Percentiles rank a stretch among this genome's conserved stretches.
Conservation (phyloP, 2,797 vertebrate genomes). For the Pseudotriccus pelzelni region DNA sequence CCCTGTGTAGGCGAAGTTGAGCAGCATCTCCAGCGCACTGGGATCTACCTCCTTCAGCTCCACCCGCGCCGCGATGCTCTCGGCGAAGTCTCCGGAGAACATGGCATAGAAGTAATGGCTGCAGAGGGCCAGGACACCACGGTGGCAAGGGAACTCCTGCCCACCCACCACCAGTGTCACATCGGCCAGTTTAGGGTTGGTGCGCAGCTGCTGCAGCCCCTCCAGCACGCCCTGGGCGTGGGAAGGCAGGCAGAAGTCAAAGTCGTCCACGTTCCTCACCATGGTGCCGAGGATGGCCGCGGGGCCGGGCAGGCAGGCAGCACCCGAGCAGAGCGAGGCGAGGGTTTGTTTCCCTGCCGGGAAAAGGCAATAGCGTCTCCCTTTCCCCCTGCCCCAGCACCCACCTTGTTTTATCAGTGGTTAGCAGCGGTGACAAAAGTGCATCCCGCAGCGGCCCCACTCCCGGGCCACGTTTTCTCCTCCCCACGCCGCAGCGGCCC, state of each 20-base stretch:
- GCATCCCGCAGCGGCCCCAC: not conserved
- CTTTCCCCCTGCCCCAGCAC: not conserved
- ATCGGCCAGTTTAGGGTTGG: conserved; percentile 88
- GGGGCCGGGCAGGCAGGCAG: not conserved
- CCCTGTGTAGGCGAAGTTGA: conserved; percentile 94
- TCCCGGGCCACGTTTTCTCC: not conserved
- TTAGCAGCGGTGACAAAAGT: not conserved
- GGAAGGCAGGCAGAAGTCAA: conserved; percentile 91
- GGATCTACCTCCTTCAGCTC: conserved; percentile 90
- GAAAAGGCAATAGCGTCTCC: not conserved
- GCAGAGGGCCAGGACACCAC: conserved; percentile 90
- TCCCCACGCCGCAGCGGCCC: not conserved
- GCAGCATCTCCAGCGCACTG: conserved; percentile 75
- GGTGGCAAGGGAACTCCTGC: conserved; percentile 91
- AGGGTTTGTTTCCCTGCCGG: not conserved
- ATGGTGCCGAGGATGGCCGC: conserved; percentile 63
- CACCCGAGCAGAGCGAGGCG: not conserved
- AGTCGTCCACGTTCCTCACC: conserved; percentile 93
- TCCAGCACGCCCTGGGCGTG: conserved; percentile 91
- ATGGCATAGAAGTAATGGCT: conserved; percentile 93
- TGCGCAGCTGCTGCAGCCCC: conserved; percentile 85
- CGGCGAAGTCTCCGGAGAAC: conserved; percentile 92
- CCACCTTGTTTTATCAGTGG: not conserved
- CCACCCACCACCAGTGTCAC: conserved; percentile 84
- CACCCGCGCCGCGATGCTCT: conserved; percentile 90